Conservation (phyloP, 2,113 vertebrate genomes). For the Chloroceryle aenea region DNA sequence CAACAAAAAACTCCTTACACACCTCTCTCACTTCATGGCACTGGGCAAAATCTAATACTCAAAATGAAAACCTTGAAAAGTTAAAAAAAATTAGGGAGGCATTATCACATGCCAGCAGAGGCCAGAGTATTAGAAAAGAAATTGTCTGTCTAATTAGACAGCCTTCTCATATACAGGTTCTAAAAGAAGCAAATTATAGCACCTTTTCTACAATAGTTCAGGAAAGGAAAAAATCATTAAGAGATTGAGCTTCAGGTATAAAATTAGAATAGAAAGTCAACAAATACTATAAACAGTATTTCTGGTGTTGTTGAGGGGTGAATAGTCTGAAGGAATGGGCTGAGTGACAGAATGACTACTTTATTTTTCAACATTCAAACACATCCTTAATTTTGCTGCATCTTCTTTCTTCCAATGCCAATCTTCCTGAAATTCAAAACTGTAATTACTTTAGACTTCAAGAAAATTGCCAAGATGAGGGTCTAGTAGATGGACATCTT, state of each 20-base stretch:
- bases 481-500: neutral
- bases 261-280: neutral
- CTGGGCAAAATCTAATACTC: neutral
- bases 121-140: slow-evolving; percentile 50
- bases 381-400: neutral
- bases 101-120: slow-evolving; percentile 23
- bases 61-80: neutral
- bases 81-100: slow-evolving; percentile 32
- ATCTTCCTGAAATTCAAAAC: neutral
- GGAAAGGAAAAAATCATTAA: neutral
- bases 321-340: neutral
- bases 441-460: neutral
- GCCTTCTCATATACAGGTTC: neutral
- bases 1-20: neutral
- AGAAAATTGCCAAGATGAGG: neutral
- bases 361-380: neutral
- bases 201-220: neutral
- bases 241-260: neutral
- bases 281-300: neutral
- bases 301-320: neutral
- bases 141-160: slow-evolving; percentile 16
- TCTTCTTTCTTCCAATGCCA: neutral
- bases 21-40: slow-evolving; percentile 4
- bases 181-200: neutral
- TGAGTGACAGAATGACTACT: neutral